These are phyloP conservation scores for Parazoanthus darwini DNA, from an alignment of 92 coral and sea anemone genomes.

Conservation along the genomic window DNA sequence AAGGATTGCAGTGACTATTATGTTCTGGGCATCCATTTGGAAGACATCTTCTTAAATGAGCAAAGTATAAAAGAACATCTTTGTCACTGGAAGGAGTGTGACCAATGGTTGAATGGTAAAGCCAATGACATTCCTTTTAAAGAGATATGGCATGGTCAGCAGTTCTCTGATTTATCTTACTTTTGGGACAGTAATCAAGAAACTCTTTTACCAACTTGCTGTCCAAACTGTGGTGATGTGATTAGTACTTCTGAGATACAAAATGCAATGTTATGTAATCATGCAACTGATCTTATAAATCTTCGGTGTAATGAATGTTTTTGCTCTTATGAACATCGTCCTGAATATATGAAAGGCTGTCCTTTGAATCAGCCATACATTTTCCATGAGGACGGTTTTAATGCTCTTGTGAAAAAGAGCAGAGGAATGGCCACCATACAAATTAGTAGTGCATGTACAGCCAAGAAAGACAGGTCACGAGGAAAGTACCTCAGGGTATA, in stretches of 20 bases:
- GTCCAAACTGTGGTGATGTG: conserved; percentile 25
- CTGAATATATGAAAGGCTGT: conserved; percentile 40
- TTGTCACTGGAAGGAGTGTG: conserved; percentile 55
- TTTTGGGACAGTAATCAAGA: conserved; percentile 53
- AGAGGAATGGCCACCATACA: conserved; percentile 52
- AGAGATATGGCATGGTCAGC: conserved; percentile 66
- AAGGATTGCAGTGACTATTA: conserved; percentile 54
- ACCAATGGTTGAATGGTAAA: conserved; percentile 54
- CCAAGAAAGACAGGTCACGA: conserved; percentile 15
- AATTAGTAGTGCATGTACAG: conserved; percentile 39
- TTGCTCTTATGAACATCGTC: background rate
- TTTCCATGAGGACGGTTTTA: conserved; percentile 51
- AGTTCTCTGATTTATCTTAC: conserved; percentile 60
- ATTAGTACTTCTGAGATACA: conserved; percentile 16
- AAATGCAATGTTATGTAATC: background rate
- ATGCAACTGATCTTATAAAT: background rate
- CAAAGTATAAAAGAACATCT: conserved; percentile 45
- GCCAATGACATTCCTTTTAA: conserved; percentile 17
- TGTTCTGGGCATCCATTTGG: conserved; percentile 60
- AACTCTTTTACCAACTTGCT: conserved; percentile 28
- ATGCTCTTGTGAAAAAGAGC: conserved; percentile 48
- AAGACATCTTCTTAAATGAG: conserved; percentile 52
- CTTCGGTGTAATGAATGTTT: conserved; percentile 20
- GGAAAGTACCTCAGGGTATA: conserved; percentile 35
- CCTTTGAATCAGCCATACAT: conserved; percentile 50